Base-by-base conservation (phyloP, 2,888 invertebrate genomes). In the Criorhina ranunculi region DNA sequence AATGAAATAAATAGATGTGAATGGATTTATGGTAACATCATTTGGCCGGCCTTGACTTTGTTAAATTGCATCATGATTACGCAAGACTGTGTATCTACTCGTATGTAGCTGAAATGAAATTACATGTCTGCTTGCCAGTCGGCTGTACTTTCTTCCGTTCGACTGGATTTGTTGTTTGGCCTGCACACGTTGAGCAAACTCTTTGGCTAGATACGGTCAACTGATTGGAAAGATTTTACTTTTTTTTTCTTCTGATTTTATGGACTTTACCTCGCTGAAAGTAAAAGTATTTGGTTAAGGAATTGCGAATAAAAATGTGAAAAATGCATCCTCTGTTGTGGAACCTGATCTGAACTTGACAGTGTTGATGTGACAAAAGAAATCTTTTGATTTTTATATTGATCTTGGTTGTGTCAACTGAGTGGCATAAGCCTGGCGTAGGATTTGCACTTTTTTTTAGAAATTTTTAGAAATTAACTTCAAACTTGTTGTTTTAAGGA, bases 1-100 rank as follows among this genome's bases (percentile, higher is more conserved):
- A 4, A 24, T 24, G 24, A 24, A 4, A 24, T 24, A 24, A 24
- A 4, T 24, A 24, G 24, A 24, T 24, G 24, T 24, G 24, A 24
- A 24, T 24, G 24, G 24, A 24, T 24, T 4, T 24, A 1, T 24
- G 24, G 24, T n/a, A n/a, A 15, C 2, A 42, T 42, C 15, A 15
- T 17, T 42, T 12, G 40, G 57, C 5, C 33, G 57, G 57, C 69
- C 69, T 69, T 69, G 69, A 69, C 69, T 57, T 57, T 69, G 24
- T 12, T 15, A 17, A 3, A 19, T 69, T 69, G 44, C 46, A 57
- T 69, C 69, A 69, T 57, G 31, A 24, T 4, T 4, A 24, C 24
- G 24, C 4, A 24, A 24, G n/a, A n/a, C 9, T 2, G 11, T 12
- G 19, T n/a, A 8, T 35, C 49, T n/a, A n/a, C n/a, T n/a, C 24